A percentile compares a stretch with the other conserved stretches of the same genome.
Evolutionary conservation across 2,797 vertebrate genomes (phyloP).

Genomic region (Smutsia temminckii): DNA sequence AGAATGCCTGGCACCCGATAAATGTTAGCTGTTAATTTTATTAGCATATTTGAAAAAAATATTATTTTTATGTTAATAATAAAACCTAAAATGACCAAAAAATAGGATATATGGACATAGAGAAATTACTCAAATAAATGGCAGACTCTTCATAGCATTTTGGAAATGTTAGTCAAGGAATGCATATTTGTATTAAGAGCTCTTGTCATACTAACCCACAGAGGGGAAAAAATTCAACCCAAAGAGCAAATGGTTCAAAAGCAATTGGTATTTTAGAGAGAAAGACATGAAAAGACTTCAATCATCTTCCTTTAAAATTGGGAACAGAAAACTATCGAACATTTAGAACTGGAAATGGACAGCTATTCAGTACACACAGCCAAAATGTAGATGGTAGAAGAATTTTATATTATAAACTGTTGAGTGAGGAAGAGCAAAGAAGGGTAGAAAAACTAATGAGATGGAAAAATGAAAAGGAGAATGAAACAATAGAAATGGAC

Average conservation of each 20-base stretch:
- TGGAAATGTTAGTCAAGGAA: background rate
- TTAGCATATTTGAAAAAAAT: background rate
- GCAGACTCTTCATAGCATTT: background rate
- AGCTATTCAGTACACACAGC: background rate
- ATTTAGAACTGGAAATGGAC: background rate
- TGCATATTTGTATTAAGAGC: background rate
- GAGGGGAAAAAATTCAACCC: slow-evolving; percentile 2
- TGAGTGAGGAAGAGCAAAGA: background rate
- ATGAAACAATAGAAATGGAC: background rate
- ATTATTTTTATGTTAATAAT: slow-evolving; percentile 26
- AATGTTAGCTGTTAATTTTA: background rate
- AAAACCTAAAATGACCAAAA: background rate
- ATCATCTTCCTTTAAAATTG: slow-evolving; percentile 29
- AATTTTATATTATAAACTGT: background rate
- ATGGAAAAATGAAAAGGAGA: background rate
- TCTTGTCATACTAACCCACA: background rate
- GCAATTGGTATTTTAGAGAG: slow-evolving; percentile 34
- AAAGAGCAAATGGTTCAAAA: background rate
- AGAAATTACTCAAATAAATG: background rate
- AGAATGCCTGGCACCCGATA: background rate
- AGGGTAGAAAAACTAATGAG: background rate
- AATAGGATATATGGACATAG: background rate
- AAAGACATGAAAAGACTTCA: background rate
- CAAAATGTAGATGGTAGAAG: background rate
- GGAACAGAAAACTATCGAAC: background rate